Conservation (phyloP, 2,113 vertebrate genomes). For the Monopterus albus region DNA sequence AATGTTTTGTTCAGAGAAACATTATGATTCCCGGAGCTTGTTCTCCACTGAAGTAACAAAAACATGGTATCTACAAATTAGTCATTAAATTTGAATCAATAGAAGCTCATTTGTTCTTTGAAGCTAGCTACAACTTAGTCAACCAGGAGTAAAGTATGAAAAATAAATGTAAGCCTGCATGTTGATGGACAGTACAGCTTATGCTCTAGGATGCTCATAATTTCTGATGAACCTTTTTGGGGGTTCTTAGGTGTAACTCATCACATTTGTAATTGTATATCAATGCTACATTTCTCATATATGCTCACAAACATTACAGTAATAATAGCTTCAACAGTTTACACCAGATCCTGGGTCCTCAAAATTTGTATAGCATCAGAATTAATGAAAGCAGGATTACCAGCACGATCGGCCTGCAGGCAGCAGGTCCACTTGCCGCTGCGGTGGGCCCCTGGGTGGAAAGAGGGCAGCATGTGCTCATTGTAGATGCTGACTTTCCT, state of each 20-base stretch:
- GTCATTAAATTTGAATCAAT: conserved; percentile 29
- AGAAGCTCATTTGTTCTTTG: neutral
- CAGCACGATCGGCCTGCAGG: conserved; percentile 81
- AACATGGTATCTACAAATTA: conserved; percentile 36
- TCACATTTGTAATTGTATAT: too few species aligned
- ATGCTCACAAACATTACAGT: too few species aligned
- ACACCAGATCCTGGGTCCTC: neutral
- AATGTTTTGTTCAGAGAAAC: conserved; percentile 17
- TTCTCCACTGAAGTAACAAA: conserved; percentile 29
- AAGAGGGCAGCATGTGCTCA: conserved; percentile 83
- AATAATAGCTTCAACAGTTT: too few species aligned
- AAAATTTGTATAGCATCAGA: conserved; percentile 10
- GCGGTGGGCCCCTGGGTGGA: conserved; percentile 87
- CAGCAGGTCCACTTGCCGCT: conserved; percentile 91
- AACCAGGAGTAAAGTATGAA: neutral
- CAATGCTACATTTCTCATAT: too few species aligned
- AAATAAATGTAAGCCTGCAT: neutral
- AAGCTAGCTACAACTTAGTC: neutral
- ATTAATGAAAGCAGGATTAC: conserved; percentile 72
- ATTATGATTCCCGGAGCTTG: conserved; percentile 1
- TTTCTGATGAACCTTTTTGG: neutral
- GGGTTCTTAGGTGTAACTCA: neutral
- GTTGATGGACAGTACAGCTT: too few species aligned
- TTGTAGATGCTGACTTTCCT: conserved; percentile 89
- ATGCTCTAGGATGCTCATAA: neutral